phyloP scores from a whole-genome alignment of 64 coral and sea anemone genomes.

The Platygyra sinensis region DNA sequence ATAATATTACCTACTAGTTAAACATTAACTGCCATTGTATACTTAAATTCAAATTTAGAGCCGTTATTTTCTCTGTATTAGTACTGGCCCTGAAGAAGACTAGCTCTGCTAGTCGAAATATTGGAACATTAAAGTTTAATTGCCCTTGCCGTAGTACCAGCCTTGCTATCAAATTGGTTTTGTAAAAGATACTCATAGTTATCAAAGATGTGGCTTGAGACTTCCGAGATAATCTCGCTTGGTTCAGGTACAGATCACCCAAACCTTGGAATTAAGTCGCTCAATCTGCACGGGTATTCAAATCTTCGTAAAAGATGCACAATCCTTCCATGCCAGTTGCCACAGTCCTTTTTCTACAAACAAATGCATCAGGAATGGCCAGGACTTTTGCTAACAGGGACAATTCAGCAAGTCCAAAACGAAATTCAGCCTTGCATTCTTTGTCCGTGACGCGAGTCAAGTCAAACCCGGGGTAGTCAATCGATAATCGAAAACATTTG shows the following conservation, averaged over 20 bases:
- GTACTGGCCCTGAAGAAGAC: too few relatives aligned
- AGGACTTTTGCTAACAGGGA: slow-evolving; percentile 18
- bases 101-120: too few relatives aligned
- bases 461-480: slow-evolving; percentile 37
- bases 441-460: slow-evolving; percentile 6
- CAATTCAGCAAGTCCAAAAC: slow-evolving; percentile 24
- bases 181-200: neutral
- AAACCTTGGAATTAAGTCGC: slow-evolving; percentile 43
- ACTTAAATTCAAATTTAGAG: too few relatives aligned
- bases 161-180: too few relatives aligned
- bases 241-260: slow-evolving; percentile 51
- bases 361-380: slow-evolving; percentile 25
- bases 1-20: too few relatives aligned
- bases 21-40: too few relatives aligned
- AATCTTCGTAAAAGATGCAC: slow-evolving; percentile 30
- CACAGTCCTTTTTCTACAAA: slow-evolving; percentile 37
- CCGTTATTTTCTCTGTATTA: too few relatives aligned
- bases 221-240: slow-evolving; percentile 22
- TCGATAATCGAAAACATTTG: too few relatives aligned
- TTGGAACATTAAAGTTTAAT: too few relatives aligned
- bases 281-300: slow-evolving; percentile 40
- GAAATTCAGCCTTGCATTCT: slow-evolving; percentile 52
- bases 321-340: slow-evolving; percentile 40
- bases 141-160: too few relatives aligned
- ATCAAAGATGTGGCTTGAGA: neutral